Evolutionary conservation across 2,888 invertebrate genomes (phyloP), one percentile per base, ranked within the genome.

Genomic region (Cheiracanthium punctorium): DNA sequence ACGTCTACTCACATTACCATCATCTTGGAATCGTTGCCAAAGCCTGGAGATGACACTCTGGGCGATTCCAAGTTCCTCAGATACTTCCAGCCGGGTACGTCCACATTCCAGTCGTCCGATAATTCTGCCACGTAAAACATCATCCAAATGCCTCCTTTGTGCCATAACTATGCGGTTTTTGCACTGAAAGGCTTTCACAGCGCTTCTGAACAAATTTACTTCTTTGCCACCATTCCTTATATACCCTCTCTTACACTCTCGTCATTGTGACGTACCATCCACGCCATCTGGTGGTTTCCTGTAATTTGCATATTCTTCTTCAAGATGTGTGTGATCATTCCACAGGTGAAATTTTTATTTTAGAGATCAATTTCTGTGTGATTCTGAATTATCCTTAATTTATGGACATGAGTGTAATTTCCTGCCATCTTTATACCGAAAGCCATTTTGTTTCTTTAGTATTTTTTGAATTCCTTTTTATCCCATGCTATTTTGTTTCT

Each of bases 51-150:
- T 75, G 65, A n/a, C 64, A 75, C 64, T 65, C 14, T 64, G 65
- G 24, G 64, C 2, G 24, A 75, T 65, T 75, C 28, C 29, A 20
- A 64, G 65, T 33, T 64, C 75, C 37, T 41, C 33, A 14, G 8
- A 20, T 75, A 37, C 64, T 37, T 30, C 65, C 24, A 37, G 24
- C 65, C 65, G 41, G 7, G 65, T 37, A 8, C 75, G 65, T 7
- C 33, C 20, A 64, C 65, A 64, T 65, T 75, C 33, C 24, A 64
- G n/a, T 1, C 4, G 64, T 0, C 52, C 32, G 73, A 75, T 75
- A 74, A 74, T 74, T 74, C 74, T 52, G 24, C 74, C 58, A 58
- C 1, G 74, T 74, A 58, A 72, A 41, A 58, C 17, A 58, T 30
- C 24, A 74, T 58, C 74, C 32, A 30, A 24, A 65, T 65, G 65